Percentiles rank a stretch among this genome's conserved stretches.
These are phyloP conservation scores for Eupithecia vulgata DNA, from an alignment of 2,888 invertebrate species.

Conservation along the genomic window DNA sequence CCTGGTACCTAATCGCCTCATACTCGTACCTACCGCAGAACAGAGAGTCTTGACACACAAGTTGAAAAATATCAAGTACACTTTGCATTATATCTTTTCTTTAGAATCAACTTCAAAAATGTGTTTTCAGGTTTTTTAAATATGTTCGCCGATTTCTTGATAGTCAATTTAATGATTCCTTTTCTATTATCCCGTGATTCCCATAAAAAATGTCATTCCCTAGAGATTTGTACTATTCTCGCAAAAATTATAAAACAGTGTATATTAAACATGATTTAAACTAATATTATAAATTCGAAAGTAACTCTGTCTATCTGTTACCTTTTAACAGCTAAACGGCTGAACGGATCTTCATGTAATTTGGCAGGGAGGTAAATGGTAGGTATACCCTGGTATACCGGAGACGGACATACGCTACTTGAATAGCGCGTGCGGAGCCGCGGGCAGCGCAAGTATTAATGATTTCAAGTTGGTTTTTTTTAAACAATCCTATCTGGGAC, in stretches of 20 bases:
- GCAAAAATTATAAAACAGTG: not conserved
- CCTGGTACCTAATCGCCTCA: not conserved
- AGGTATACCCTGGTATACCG: no score
- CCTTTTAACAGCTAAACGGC: no score
- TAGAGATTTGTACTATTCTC: not conserved
- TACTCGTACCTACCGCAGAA: not conserved
- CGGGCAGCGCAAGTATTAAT: no score
- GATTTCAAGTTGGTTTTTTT: not conserved
- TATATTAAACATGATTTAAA: not conserved
- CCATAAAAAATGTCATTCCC: not conserved
- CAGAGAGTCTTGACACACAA: constrained; percentile 1
- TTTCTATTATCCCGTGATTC: not conserved
- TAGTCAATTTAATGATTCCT: not conserved
- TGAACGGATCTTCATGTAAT: no score
- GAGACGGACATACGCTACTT: no score
- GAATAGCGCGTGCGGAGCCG: no score
- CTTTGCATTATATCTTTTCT: not conserved
- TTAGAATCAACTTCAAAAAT: not conserved
- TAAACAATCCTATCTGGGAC: no score
- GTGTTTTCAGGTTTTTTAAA: not conserved
- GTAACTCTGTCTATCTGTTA: no score
- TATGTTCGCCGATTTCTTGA: not conserved
- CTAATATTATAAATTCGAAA: no score
- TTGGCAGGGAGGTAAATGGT: no score
- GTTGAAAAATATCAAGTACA: not conserved